Percentiles rank a stretch among this genome's conserved stretches.
Evolutionary conservation across 2,113 vertebrate species (phyloP).

Genomic region (Carassius auratus): DNA sequence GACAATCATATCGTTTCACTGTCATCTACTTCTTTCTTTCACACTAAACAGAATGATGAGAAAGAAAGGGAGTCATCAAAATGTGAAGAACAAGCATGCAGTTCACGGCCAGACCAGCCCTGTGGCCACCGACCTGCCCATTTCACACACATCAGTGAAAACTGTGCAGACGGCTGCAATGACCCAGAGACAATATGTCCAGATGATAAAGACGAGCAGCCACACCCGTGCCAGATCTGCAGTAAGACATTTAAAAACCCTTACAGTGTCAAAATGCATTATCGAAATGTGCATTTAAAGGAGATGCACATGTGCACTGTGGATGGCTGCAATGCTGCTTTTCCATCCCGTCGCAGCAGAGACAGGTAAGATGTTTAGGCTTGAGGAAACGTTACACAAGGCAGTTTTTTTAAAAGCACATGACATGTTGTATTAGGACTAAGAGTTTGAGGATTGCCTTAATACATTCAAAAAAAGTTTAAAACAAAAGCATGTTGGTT

Average conservation of each 20-base stretch:
- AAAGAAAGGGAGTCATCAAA: not conserved
- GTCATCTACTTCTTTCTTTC: constrained; percentile 52
- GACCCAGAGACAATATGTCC: constrained; percentile 66
- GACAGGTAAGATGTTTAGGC: constrained; percentile 87
- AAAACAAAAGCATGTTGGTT: not conserved
- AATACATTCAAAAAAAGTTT: constrained; percentile 7
- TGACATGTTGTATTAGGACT: not conserved
- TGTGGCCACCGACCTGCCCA: constrained; percentile 72
- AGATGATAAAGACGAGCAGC: constrained; percentile 77
- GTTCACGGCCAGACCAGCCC: constrained; percentile 59
- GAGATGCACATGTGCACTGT: constrained; percentile 91
- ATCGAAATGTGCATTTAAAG: constrained; percentile 89
- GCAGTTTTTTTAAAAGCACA: not conserved
- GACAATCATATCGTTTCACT: constrained; percentile 53
- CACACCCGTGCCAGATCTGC: constrained; percentile 90
- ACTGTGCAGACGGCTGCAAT: constrained; percentile 65
- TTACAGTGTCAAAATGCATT: constrained; percentile 92
- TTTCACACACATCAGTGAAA: constrained; percentile 66
- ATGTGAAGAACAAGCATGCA: constrained; percentile 21
- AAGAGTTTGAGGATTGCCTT: not conserved
- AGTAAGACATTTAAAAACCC: constrained; percentile 93
- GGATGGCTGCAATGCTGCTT: constrained; percentile 89
- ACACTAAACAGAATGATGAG: constrained; percentile 64
- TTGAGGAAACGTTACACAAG: not conserved
- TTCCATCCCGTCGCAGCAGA: constrained; percentile 92